Evolutionary conservation across 92 coral and sea anemone genomes (phyloP).

Genomic region (Palythoa grandiflora): DNA sequence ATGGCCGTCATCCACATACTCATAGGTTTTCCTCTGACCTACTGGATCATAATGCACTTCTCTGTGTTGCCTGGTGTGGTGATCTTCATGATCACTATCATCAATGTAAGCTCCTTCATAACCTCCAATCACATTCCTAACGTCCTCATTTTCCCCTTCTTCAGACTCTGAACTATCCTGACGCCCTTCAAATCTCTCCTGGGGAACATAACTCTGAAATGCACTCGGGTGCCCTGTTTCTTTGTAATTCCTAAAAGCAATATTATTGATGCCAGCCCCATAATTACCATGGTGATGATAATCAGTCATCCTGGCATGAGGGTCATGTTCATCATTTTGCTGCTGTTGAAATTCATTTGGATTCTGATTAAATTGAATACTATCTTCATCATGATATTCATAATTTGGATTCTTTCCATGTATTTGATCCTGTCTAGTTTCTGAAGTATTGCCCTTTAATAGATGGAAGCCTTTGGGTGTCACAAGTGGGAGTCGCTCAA

Average conservation of each 20-base stretch:
- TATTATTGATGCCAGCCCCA: slow-evolving; percentile 33
- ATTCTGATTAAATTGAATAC: slow-evolving; percentile 28
- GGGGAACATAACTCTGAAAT: slow-evolving; percentile 24
- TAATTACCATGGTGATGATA: slow-evolving; percentile 35
- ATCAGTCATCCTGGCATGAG: slow-evolving; percentile 11
- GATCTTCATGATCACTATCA: slow-evolving; percentile 15
- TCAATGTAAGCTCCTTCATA: not conserved
- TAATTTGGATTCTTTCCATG: slow-evolving; percentile 38
- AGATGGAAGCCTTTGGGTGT: slow-evolving; percentile 75
- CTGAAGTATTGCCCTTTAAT: not conserved
- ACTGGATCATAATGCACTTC: slow-evolving; percentile 39
- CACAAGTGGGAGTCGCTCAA: slow-evolving; percentile 81
- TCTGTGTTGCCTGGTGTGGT: slow-evolving; percentile 23
- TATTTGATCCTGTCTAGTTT: not conserved
- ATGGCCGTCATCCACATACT: not conserved
- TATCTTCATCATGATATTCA: slow-evolving; percentile 28
- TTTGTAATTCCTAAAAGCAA: slow-evolving; percentile 50
- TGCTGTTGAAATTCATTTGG: slow-evolving; percentile 21
- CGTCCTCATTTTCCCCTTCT: slow-evolving; percentile 9
- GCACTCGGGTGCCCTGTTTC: slow-evolving; percentile 24
- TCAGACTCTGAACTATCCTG: not conserved
- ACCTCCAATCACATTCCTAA: not conserved
- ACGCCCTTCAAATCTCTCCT: slow-evolving; percentile 22
- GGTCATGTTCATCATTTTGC: slow-evolving; percentile 14
- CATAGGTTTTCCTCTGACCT: not conserved